Base-by-base conservation (phyloP, 2,888 invertebrate genomes). In the Busseola fusca region DNA sequence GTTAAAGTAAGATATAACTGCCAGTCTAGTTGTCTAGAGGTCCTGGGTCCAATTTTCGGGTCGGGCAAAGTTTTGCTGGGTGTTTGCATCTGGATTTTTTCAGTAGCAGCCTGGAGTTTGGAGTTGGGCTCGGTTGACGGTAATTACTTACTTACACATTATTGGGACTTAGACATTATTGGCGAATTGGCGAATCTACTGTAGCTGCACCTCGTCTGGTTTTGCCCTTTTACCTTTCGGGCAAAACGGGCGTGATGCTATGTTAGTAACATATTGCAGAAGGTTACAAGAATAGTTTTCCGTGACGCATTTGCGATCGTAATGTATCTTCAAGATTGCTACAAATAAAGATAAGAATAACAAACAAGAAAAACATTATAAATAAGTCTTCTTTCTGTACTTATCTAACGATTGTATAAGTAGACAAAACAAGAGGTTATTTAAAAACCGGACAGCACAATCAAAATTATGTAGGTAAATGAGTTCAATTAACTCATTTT, bases 281-380 rank as follows among this genome's bases (percentile, higher is more conserved):
- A 34, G 57, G 21, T 34, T 30, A 58, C 18, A 64, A 25, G 9
- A 16, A 45, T 45, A 72, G 37, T 37, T 25, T 54, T 4, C 6
- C 16, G 62, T 72, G 73, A 74, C 76, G 76, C 45, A 75, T 54
- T 52, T 50, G 18, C 9, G 3, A n/a, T 48, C 14, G 30, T 40
- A 54, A 68, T 52, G 34, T 50, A 9, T 50, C 2, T 59, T 21
- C 42, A 45, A 52, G 50, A 66, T 74, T 67, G 52, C 52, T 25
- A 45, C 45, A 48, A 67, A 48, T 37, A 37, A 16, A 14, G 68
- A 68, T 75, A 67, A 48, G 59, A 52, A 45, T 7, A 74, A 74
- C 4, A 37, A 74, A 52, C 37, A 67, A 30, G 16, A 58, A 52
- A 56, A 73, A 42, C 21, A 72, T 72, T 18, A 21, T 40, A 30